Evolutionary conservation across 2,113 vertebrate species (phyloP), one percentile per base, ranked within the genome.

Genomic region (Aviceda subcristata): DNA sequence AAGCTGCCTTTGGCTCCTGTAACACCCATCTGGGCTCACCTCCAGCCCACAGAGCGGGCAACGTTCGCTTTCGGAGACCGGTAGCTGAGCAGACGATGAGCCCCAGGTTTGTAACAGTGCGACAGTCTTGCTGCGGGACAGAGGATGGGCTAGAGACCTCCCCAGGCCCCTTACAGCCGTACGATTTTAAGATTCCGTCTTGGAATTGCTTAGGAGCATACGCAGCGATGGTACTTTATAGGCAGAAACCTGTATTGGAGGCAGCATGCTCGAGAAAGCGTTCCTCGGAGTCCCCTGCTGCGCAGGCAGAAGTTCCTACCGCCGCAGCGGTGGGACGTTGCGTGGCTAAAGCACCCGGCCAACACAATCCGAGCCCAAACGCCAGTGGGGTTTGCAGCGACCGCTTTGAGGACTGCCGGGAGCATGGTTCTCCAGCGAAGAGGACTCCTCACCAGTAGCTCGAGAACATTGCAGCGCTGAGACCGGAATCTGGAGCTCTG

Each of bases 301-400:
- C 24, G 64, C 27, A 18, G 39, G 38, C 21, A 36, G 59, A 60
- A 27, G 34, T 34, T 72, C 7, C 21, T 46, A 60, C 22, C 0
- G 1, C 45, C 1, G 3, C 39, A 34, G 29, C 5, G 9, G n/a
- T 26, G 39, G 27, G 69, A 69, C 26, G 13, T 2, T 3, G 17
- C 18, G 7, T 11, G 20, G 34, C 21, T 63, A 36, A 51, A 80
- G 63, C 50, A 32, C 19, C 26, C 9, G 7, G 32, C 24, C 36
- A 38, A 20, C 21, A 45, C 10, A 45, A 26, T 36, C 21, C 51
- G 41, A 80, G 15, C 24, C 26, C 53, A 69, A 64, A 64, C 34
- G n/a, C 23, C 69, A 17, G 12, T 1, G 1, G 34, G 45, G 15
- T n/a, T 2, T 17, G 43, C 53, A 55, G 77, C 27, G n/a, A 63